Percentiles rank a stretch among this genome's conserved stretches.
These are phyloP conservation scores for Dorcus hopei DNA, from an alignment of 2,888 invertebrate species.

Conservation along the genomic window DNA sequence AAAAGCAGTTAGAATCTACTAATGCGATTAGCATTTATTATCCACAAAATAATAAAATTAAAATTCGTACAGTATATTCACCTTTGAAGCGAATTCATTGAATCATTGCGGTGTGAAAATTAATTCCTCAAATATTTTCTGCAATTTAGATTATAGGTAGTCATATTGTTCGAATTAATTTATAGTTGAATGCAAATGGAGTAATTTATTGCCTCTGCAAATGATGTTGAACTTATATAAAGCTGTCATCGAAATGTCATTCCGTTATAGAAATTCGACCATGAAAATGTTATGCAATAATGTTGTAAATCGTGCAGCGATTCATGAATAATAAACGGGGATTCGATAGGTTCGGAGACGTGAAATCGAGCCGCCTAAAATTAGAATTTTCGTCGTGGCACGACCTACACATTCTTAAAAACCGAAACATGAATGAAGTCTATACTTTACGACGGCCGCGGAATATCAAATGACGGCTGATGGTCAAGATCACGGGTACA, in stretches of 20 bases:
- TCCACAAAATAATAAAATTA: no score
- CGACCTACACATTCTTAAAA: slow-evolving; percentile 7
- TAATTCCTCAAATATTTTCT: no score
- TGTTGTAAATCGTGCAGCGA: not conserved
- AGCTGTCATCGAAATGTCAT: not conserved
- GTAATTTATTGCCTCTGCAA: no score
- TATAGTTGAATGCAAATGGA: no score
- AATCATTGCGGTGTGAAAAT: no score
- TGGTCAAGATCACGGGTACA: slow-evolving; percentile 10
- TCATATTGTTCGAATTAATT: no score
- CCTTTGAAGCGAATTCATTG: no score
- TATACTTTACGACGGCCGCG: not conserved
- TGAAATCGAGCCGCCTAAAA: not conserved
- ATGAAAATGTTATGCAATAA: not conserved
- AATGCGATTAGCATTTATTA: no score
- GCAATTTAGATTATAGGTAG: no score
- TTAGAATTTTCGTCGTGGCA: slow-evolving; percentile 7
- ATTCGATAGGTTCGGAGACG: not conserved
- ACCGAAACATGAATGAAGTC: slow-evolving; percentile 9
- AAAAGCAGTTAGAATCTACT: no score
- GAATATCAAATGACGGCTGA: slow-evolving; percentile 6
- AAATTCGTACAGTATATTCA: no score
- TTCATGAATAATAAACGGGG: not conserved
- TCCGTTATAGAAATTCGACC: not conserved
- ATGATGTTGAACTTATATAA: not conserved